Conservation (phyloP, 2,113 vertebrate species). For the Chinchilla lanigera region DNA sequence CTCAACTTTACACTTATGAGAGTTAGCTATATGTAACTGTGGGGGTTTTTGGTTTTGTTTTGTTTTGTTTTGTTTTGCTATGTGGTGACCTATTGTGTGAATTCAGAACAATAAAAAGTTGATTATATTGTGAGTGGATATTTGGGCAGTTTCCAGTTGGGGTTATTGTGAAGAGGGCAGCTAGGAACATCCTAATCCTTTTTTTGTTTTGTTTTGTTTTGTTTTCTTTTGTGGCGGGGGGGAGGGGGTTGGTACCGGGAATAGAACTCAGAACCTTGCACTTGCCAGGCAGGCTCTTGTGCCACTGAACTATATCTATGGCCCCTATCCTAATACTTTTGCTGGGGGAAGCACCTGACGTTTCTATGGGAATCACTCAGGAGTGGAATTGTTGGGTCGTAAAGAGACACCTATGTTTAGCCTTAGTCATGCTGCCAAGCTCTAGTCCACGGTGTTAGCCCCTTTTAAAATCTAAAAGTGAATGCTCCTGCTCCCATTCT, state of each 20-base stretch:
- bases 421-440: neutral
- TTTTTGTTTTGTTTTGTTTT: too few relatives aligned
- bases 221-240: too few relatives aligned
- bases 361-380: neutral
- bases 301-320: too few relatives aligned
- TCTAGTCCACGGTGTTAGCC: neutral
- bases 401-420: neutral
- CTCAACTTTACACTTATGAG: neutral
- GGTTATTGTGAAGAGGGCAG: neutral
- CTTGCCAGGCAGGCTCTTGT: too few relatives aligned
- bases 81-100: neutral
- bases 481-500: neutral
- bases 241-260: too few relatives aligned
- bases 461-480: neutral
- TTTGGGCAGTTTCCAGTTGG: slow-evolving; percentile 18
- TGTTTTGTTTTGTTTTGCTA: neutral
- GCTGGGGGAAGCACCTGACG: neutral
- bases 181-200: neutral
- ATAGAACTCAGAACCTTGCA: too few relatives aligned
- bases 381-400: neutral
- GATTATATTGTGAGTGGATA: neutral
- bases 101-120: neutral
- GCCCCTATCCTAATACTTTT: neutral
- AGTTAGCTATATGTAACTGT: neutral
- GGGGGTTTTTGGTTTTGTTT: neutral